phyloP scores from a whole-genome alignment of 64 coral and sea anemone genomes.

The Actinia equina region DNA sequence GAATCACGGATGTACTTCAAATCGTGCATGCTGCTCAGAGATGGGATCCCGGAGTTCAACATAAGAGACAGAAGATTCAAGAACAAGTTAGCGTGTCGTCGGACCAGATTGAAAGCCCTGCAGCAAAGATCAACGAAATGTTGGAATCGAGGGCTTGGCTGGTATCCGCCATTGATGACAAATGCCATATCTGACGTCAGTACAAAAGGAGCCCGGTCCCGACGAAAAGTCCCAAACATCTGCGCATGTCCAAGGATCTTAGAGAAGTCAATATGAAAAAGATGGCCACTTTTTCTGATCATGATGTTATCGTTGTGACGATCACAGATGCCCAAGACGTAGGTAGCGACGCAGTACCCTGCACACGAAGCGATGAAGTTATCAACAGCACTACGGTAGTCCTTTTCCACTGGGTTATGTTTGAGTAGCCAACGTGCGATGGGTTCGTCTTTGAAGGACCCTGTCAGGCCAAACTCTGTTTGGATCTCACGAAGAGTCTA shows the following conservation, averaged over 20 bases:
- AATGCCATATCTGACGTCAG: conserved; percentile 96
- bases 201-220: conserved; percentile 94
- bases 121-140: conserved; percentile 97
- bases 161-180: conserved; percentile 96
- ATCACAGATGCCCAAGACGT: conserved; percentile 91
- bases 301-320: conserved; percentile 99
- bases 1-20: conserved; percentile 91
- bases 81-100: conserved; percentile 81
- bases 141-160: conserved; percentile 90
- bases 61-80: conserved; percentile 91
- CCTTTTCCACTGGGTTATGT: conserved; percentile 79
- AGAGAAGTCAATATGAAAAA: conserved; percentile 98
- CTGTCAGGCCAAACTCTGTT: conserved; percentile 88
- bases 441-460: conserved; percentile 96
- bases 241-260: conserved; percentile 97
- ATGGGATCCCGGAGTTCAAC: conserved; percentile 92
- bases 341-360: conserved; percentile 94
- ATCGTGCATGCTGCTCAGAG: conserved; percentile 63
- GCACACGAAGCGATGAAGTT: conserved; percentile 97
- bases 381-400: conserved; percentile 77
- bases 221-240: conserved; percentile 96
- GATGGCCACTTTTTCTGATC: conserved; percentile 88
- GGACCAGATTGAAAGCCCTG: conserved; percentile 86
- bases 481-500: conserved; percentile 90
- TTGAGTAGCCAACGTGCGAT: conserved; percentile 90